Base-by-base conservation (phyloP, 2,797 vertebrate species). In the Gymnodraco acuticeps region DNA sequence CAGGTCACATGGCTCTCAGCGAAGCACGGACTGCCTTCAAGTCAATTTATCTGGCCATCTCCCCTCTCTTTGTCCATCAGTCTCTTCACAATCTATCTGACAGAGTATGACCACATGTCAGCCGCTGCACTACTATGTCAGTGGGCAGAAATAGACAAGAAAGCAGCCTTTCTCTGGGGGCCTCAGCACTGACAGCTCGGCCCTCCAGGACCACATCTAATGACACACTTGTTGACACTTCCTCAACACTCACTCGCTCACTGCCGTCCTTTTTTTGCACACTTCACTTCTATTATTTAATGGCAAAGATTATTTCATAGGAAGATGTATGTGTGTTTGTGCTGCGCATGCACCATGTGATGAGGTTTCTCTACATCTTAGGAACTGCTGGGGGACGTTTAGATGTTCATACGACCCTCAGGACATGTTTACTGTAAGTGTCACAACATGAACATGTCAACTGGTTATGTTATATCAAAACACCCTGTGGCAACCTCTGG, bases 91-190 rank as follows among this genome's bases (percentile, higher is more conserved):
- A 38, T 84, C 77, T 45, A 23, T 87, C 78, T 89, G 92, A 89
- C 89, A 91, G 87, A 64, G 78, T 89, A 90, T 88, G 87, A 91
- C 88, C 88, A 83, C 88, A 88, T 84, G 90, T 92, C 91, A 91
- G 85, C 77, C 70, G 16, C 43, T 64, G 67, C 75, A 55, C 86
- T 87, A 85, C 73, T 82, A 82, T 91, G 88, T 92, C 91, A 89
- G 80, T 14, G 79, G 75, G 83, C 88, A 84, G 86, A 92, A 91
- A 91, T 77, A 90, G 89, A 92, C 91, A 90, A 78, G 86, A 83
- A 90, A 91, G 87, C 88, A 88, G 80, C 85, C 73, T 42, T 77
- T 83, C 90, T 90, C 88, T 2, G 2, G 79, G 82, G 90, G 67
- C 83, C 80, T 80, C 80, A 2, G 70, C 67, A 23, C 81, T 93